Conservation (phyloP, 2,113 vertebrate species). For the Petromus typicus region DNA sequence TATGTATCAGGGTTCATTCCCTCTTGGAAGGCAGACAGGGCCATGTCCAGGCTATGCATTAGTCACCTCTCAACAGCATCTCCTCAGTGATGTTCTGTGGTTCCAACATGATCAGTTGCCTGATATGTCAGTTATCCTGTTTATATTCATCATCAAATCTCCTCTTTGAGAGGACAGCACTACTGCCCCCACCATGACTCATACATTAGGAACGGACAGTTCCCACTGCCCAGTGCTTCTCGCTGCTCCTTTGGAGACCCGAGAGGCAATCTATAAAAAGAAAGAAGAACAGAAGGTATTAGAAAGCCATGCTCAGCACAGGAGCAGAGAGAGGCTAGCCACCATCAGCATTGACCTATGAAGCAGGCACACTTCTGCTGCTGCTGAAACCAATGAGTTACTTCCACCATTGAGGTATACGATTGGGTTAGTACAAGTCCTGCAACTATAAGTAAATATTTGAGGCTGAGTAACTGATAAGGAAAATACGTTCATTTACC, state of each 20-base stretch:
- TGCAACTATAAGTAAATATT: background rate
- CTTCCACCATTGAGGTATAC: background rate
- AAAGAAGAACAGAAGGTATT: background rate
- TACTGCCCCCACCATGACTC: background rate
- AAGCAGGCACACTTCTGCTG: rapidly evolving
- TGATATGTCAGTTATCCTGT: background rate
- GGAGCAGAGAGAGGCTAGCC: rapidly evolving
- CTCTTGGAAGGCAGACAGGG: background rate
- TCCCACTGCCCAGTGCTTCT: rapidly evolving
- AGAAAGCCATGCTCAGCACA: rapidly evolving
- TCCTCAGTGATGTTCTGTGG: rapidly evolving
- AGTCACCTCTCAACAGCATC: no score
- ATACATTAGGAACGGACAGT: background rate
- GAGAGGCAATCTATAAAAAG: background rate
- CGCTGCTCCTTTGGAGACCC: background rate
- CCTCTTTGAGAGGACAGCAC: background rate
- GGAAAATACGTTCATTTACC: background rate
- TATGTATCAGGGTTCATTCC: rapidly evolving
- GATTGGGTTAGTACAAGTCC: background rate
- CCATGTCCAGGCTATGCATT: rapidly evolving
- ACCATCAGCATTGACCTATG: rapidly evolving
- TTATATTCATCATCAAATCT: background rate
- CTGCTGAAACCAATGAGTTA: background rate
- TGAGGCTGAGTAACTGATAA: background rate
- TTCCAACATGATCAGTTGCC: rapidly evolving